A percentile compares a stretch with the other conserved stretches of the same genome.
phyloP scores from a whole-genome alignment of 2,113 vertebrate species.

The Gallinago media region DNA sequence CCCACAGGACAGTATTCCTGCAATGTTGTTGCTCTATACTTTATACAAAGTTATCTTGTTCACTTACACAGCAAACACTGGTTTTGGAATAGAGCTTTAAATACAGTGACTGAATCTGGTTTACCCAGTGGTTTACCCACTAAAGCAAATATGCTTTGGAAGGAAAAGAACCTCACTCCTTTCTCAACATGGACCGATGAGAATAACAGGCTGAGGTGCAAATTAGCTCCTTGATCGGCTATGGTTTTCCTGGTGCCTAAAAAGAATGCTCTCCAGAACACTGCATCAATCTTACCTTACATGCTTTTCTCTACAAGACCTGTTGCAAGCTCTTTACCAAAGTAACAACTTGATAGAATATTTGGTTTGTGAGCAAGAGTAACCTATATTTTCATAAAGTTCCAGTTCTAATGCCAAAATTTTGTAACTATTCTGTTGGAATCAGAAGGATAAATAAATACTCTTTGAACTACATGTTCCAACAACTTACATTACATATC shows the following conservation, averaged over 20 bases:
- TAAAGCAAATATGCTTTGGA: neutral
- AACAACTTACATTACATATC: neutral
- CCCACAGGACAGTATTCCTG: neutral
- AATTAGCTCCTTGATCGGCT: neutral
- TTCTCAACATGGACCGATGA: neutral
- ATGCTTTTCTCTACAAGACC: neutral
- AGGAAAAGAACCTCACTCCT: neutral
- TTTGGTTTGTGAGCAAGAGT: neutral
- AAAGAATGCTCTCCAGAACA: neutral
- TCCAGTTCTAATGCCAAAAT: neutral
- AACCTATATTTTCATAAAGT: neutral
- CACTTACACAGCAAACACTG: neutral
- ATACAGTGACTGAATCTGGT: neutral
- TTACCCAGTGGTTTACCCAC: neutral
- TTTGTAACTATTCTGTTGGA: neutral
- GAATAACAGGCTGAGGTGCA: neutral
- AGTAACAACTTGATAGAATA: neutral
- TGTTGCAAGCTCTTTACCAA: neutral
- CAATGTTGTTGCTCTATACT: neutral
- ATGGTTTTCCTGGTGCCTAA: neutral
- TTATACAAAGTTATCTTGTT: neutral
- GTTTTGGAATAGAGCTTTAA: neutral
- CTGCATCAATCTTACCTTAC: neutral
- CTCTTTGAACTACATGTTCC: neutral
- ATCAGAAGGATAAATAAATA: neutral